Base-by-base conservation (phyloP, 2,113 vertebrate species). In the Cololabis saira region DNA sequence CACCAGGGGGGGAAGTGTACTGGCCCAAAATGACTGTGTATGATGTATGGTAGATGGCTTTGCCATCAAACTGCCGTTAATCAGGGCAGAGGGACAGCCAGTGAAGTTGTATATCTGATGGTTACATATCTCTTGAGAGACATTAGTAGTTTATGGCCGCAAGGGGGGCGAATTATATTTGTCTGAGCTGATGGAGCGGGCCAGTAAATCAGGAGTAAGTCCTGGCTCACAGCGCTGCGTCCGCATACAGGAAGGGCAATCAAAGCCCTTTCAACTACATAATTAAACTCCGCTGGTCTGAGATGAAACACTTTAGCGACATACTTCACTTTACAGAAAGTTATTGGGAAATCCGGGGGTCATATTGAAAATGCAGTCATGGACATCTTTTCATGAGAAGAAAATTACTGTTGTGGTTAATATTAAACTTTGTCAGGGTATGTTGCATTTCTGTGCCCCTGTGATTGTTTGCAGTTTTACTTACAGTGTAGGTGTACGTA, bases 31-130 rank as follows among this genome's bases (percentile, higher is more conserved):
- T 66, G 7, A 50, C 56, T 37, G 63, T 80, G 71, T 79, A 73
- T 74, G 83, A 90, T 84, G 71, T 65, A 78, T 48, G 22, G 60
- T 51, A 24, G 75, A 70, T 42, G 66, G 76, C 77, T 84, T 83
- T 88, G 82, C 83, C 83, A 86, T 85, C 81, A 82, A 77, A 74
- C 65, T 51, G 56, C 78, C 50, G 65, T 91, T 81, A 86, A 87
- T 86, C 83, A 79, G 74, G 50, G 76, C 19, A 51, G 68, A 76
- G 81, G 74, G 74, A 82, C 81, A 77, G 81, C 71, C 51, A 30
- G 74, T 40, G 53, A 87, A 82, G 83, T 90, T 84, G 79, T 90
- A 87, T 91, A 86, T 91, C 88, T 88, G 81, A 83, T 76, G 81
- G 81, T 80, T 85, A 83, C 85, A 89, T 67, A 82, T 87, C 86